Base-by-base conservation (phyloP, 64 coral and sea anemone species). In the Platygyra sinensis region DNA sequence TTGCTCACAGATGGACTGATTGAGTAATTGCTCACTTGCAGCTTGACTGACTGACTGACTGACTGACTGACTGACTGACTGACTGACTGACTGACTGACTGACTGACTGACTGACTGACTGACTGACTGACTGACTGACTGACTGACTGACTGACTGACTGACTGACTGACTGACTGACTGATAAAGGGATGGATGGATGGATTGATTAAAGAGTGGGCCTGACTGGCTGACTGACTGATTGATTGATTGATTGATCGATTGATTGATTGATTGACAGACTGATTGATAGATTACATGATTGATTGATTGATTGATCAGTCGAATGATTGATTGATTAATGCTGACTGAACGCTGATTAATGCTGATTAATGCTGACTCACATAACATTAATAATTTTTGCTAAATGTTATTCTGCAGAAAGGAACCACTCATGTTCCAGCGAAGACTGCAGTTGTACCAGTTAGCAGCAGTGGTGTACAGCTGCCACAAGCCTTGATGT, bases 391-490 rank as follows among this genome's bases (percentile, higher is more conserved):
- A 36, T 69, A n/a, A 24, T 50, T 77, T 30, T 81, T 18, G 57
- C 17, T 79, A 15, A 28, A 10, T 55, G 32, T 22, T 17, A 67
- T 80, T 29, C 52, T 80, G 75, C 85, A 96, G 95, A 96, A 96
- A 80, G 95, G 95, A 20, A 96, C 95, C 28, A 96, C 91, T 7
- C 95, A 96, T n/a, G 67, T 94, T 28, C 91, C 88, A 62, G 75
- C 88, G 67, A 96, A 94, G 50, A 46, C 72, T 32, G 27, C 84
- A 63, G 82, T 80, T 79, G 18, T 73, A 20, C 83, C 91, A 82
- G 31, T 83, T 80, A 71, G 30, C 42, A 77, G 52, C 28, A 60
- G 86, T n/a, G 36, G 82, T 25, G 95, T 96, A 19, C 95, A 96
- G 33, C 87, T 96, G 8, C 95, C 95, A 13, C 71, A 88, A 81